These are phyloP conservation scores for Ostrea edulis DNA, from an alignment of 1,140 invertebrate species.

Conservation along the genomic window DNA sequence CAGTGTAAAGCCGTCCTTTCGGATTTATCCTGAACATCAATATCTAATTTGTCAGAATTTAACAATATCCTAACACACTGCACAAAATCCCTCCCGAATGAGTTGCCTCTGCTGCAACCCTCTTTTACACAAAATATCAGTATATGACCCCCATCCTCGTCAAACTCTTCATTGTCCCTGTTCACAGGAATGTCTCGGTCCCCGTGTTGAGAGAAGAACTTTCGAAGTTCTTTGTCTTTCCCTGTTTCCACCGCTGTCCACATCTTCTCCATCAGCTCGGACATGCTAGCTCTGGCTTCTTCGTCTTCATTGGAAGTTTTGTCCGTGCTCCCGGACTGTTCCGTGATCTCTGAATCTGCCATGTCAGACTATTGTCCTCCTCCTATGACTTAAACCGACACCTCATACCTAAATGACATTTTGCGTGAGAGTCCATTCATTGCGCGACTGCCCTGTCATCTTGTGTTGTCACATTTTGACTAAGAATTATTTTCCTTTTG, in stretches of 20 bases:
- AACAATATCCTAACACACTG: constrained; percentile 42
- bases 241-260: constrained; percentile 38
- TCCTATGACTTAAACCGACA: not conserved
- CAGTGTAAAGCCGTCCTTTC: constrained; percentile 94
- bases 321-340: not conserved
- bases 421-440: not conserved
- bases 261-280: constrained; percentile 23
- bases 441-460: not conserved
- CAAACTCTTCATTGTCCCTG: constrained; percentile 43
- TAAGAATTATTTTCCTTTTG: constrained; percentile 8
- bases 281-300: not conserved
- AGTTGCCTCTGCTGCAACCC: constrained; percentile 39
- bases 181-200: constrained; percentile 42
- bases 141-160: constrained; percentile 44
- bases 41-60: constrained; percentile 17
- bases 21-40: constrained; percentile 57
- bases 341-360: constrained; percentile 5
- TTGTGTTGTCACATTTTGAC: not conserved
- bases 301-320: constrained; percentile 1
- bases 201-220: constrained; percentile 34
- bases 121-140: constrained; percentile 48
- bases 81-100: constrained; percentile 41
- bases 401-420: not conserved
- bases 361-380: not conserved
- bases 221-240: constrained; percentile 45